Conservation (phyloP, 1,140 invertebrate species). For the Drosophila carrolli region DNA sequence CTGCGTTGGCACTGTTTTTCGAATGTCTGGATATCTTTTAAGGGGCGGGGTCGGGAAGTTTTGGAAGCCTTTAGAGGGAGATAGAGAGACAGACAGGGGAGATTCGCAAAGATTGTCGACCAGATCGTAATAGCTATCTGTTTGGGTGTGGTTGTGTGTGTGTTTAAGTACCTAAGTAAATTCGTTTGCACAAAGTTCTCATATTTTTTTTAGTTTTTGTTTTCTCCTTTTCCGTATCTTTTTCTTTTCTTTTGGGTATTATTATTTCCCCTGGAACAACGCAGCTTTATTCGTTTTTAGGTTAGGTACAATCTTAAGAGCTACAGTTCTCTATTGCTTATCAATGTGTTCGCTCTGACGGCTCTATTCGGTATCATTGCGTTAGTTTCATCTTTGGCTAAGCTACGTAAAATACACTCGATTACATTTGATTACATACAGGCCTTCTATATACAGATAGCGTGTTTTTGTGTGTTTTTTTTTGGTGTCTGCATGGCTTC, state of each 20-base stretch:
- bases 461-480: slow-evolving; percentile 19
- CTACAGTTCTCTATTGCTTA: slow-evolving; percentile 67
- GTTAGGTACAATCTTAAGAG: slow-evolving; percentile 47
- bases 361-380: background rate
- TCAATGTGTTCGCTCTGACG: slow-evolving; percentile 30
- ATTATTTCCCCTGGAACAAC: background rate
- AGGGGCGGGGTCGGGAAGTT: slow-evolving; percentile 11
- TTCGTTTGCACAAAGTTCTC: slow-evolving; percentile 65
- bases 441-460: slow-evolving; percentile 50
- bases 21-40: background rate
- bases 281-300: slow-evolving; percentile 17
- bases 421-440: slow-evolving; percentile 44
- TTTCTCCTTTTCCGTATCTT: background rate
- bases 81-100: slow-evolving; percentile 5
- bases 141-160: slow-evolving; percentile 4
- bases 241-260: background rate
- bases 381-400: slow-evolving; percentile 26
- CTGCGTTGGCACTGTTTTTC: slow-evolving; percentile 39
- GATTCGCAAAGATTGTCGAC: slow-evolving; percentile 22
- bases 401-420: slow-evolving; percentile 61
- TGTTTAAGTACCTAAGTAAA: slow-evolving; percentile 74
- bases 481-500: slow-evolving; percentile 6
- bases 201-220: background rate
- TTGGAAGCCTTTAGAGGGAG: slow-evolving; percentile 37
- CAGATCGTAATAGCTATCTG: slow-evolving; percentile 30